These are phyloP conservation scores for Xanthorhoe spadicearia DNA, from an alignment of 2,888 invertebrate species.

Conservation along the genomic window DNA sequence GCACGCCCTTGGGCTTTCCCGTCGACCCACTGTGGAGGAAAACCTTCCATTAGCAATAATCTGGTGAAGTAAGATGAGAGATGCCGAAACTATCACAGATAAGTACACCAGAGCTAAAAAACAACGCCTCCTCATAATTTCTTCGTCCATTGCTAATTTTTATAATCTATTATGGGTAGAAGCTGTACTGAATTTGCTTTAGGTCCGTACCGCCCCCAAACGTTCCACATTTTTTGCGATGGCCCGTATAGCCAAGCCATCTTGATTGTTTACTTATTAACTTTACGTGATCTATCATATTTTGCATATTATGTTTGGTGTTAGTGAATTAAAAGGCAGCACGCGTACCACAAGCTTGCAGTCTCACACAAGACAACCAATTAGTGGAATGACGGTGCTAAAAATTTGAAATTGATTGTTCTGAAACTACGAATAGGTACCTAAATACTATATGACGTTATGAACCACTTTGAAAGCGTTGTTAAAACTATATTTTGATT, in stretches of 20 bases:
- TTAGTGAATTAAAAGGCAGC: no score
- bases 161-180: not conserved
- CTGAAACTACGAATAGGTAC: no score
- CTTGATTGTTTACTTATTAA: not conserved
- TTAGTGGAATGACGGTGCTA: no score
- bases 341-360: no score
- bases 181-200: not conserved
- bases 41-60: conserved; percentile 46
- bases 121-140: not conserved
- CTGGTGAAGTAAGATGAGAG: conserved; percentile 15
- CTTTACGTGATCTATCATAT: not conserved
- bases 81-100: not conserved
- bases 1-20: conserved; percentile 98
- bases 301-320: not conserved
- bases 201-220: not conserved
- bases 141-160: not conserved
- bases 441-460: no score
- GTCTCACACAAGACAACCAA: no score
- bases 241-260: not conserved
- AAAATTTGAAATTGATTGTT: no score
- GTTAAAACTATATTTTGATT: not conserved
- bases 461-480: not conserved
- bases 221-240: not conserved
- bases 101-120: not conserved
- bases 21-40: conserved; percentile 90